Evolutionary conservation across 2,888 invertebrate genomes (phyloP).

Genomic region (Glyphotaelius pellucidus): DNA sequence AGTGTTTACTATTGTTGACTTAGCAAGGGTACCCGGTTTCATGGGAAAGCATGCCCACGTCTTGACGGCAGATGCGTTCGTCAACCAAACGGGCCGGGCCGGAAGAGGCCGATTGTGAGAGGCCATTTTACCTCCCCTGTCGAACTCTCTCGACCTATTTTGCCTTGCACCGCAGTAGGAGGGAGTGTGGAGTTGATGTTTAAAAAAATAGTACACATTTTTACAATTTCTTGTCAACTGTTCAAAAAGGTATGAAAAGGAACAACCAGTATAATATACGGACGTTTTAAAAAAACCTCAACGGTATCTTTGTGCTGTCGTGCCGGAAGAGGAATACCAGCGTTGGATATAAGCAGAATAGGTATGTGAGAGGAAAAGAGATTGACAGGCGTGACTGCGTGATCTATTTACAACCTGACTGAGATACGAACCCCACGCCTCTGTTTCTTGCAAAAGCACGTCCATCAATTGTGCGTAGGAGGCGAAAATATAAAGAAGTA

Average conservation of each 20-base stretch:
- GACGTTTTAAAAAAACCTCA: background rate
- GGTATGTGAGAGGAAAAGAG: constrained; percentile 27
- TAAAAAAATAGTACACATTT: background rate
- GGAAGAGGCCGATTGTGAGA: too few relatives aligned
- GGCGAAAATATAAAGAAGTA: background rate
- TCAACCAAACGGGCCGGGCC: too few relatives aligned
- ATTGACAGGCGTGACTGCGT: constrained; percentile 57
- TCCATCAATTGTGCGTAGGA: constrained; percentile 43
- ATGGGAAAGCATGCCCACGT: too few relatives aligned
- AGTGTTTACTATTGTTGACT: too few relatives aligned
- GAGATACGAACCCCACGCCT: constrained; percentile 53
- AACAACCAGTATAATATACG: background rate
- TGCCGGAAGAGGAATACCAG: background rate
- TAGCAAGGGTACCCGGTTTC: too few relatives aligned
- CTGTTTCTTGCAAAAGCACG: constrained; percentile 40
- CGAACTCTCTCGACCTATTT: too few relatives aligned
- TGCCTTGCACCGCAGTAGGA: too few relatives aligned
- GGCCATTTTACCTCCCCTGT: too few relatives aligned
- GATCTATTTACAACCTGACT: constrained; percentile 60
- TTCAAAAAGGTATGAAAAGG: background rate
- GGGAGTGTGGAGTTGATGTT: too few relatives aligned
- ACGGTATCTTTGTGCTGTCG: background rate
- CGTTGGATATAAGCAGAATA: background rate
- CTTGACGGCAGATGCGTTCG: too few relatives aligned
- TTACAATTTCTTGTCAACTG: background rate